A percentile compares a stretch with the other conserved stretches of the same genome.
phyloP scores from a whole-genome alignment of 2,113 vertebrate genomes.

The Myanophis thanlyinensis region DNA sequence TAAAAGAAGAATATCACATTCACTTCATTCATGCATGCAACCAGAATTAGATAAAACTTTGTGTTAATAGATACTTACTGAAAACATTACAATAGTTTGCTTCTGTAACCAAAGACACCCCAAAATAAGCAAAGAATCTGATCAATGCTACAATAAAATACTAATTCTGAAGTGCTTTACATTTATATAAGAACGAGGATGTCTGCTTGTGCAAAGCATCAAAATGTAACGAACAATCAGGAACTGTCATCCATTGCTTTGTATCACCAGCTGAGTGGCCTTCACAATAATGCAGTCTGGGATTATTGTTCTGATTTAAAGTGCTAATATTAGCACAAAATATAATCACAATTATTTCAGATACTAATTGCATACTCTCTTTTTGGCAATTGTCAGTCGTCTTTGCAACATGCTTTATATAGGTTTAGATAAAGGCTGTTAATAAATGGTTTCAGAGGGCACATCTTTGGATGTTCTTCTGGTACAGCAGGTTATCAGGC shows the following conservation, averaged over 20 bases:
- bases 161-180: slow-evolving; percentile 43
- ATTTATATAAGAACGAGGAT: slow-evolving; percentile 31
- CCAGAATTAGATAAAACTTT: slow-evolving; percentile 52
- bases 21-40: slow-evolving; percentile 32
- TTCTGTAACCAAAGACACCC: slow-evolving; percentile 39
- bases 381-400: slow-evolving; percentile 68
- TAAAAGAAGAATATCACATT: slow-evolving; percentile 45
- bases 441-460: slow-evolving; percentile 66
- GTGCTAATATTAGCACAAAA: slow-evolving; percentile 73
- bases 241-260: slow-evolving; percentile 41
- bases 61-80: slow-evolving; percentile 35
- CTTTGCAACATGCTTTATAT: slow-evolving; percentile 68
- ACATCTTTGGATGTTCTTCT: slow-evolving; percentile 63
- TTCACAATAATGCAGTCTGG: slow-evolving; percentile 63
- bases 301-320: slow-evolving; percentile 70
- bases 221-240: slow-evolving; percentile 33
- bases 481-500: slow-evolving; percentile 51
- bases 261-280: slow-evolving; percentile 43
- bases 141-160: slow-evolving; percentile 42
- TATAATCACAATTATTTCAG: slow-evolving; percentile 79
- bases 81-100: slow-evolving; percentile 34
- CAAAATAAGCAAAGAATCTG: slow-evolving; percentile 7
- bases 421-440: slow-evolving; percentile 72
- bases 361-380: slow-evolving; percentile 71
- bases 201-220: slow-evolving; percentile 32